Percentiles rank a stretch among this genome's conserved stretches.
These are phyloP conservation scores for Arrhamphus sclerolepis DNA, from an alignment of 2,797 vertebrate genomes.

Conservation along the genomic window DNA sequence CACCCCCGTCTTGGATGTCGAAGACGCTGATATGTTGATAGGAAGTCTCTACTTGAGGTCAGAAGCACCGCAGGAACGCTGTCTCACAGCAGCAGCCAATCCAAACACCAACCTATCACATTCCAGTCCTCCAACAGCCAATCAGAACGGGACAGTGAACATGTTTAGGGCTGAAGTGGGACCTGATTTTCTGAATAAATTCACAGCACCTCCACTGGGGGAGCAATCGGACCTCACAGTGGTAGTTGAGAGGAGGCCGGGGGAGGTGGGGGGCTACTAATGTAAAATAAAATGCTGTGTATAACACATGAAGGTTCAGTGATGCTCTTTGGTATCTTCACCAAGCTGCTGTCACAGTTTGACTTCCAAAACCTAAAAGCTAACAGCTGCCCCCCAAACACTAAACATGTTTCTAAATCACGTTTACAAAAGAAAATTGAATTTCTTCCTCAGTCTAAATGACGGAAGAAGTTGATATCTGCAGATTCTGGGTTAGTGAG, in stretches of 20 bases:
- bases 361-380: no score
- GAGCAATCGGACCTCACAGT: constrained; percentile 47
- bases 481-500: constrained; percentile 32
- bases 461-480: constrained; percentile 33
- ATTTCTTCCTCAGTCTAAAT: no score
- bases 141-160: constrained; percentile 60
- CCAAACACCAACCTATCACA: constrained; percentile 64
- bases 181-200: constrained; percentile 62
- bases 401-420: constrained; percentile 3
- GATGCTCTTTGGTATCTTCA: neutral
- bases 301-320: no score
- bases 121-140: constrained; percentile 59
- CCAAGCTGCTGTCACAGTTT: no score
- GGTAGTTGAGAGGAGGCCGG: constrained; percentile 18
- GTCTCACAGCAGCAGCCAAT: constrained; percentile 58
- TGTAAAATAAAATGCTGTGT: constrained; percentile 1
- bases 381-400: no score
- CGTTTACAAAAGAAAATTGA: no score
- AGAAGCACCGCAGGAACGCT: constrained; percentile 44
- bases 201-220: constrained; percentile 51
- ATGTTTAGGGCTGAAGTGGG: constrained; percentile 33
- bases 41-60: constrained; percentile 50
- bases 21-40: constrained; percentile 30
- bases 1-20: constrained; percentile 41
- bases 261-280: constrained; percentile 1